These are phyloP conservation scores for Rhamphomyia laevipes DNA, from an alignment of 2,888 invertebrate genomes.

Conservation along the genomic window DNA sequence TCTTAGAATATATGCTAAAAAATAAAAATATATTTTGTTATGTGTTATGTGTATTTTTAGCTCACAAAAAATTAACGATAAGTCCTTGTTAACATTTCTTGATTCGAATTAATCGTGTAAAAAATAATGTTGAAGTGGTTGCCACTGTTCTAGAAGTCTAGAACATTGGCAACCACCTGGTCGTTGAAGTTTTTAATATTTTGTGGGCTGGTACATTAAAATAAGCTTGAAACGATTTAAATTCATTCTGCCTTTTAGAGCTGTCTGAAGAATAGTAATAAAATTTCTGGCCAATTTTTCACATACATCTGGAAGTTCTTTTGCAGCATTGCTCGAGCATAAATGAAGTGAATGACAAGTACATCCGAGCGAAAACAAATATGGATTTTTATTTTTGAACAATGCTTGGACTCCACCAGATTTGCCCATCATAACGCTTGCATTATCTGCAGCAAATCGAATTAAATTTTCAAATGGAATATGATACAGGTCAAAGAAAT, in stretches of 20 bases:
- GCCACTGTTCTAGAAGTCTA: slow-evolving; percentile 8
- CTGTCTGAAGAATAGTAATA: slow-evolving; percentile 21
- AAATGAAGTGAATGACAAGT: slow-evolving; percentile 19
- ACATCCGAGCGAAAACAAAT: slow-evolving; percentile 18
- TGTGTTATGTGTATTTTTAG: background rate
- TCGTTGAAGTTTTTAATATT: slow-evolving; percentile 20
- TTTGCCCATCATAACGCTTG: slow-evolving; percentile 19
- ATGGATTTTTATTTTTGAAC: slow-evolving; percentile 14
- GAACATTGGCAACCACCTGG: slow-evolving; percentile 22
- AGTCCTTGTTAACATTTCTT: background rate
- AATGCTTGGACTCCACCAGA: slow-evolving; percentile 13
- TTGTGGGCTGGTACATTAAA: slow-evolving; percentile 19
- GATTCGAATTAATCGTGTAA: slow-evolving; percentile 4
- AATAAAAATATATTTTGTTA: slow-evolving; percentile 5
- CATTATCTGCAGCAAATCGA: slow-evolving; percentile 20
- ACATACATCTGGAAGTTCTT: slow-evolving; percentile 14
- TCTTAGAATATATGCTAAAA: slow-evolving; percentile 4
- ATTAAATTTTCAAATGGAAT: slow-evolving; percentile 14
- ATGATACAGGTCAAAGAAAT: too few relatives aligned
- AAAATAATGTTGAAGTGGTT: slow-evolving; percentile 8
- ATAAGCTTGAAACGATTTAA: slow-evolving; percentile 20
- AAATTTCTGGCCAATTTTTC: background rate
- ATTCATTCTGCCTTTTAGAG: slow-evolving; percentile 19
- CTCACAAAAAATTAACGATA: background rate
- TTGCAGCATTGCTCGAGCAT: slow-evolving; percentile 17